Evolutionary conservation across 2,113 vertebrate genomes (phyloP), one percentile per base, ranked within the genome.

Genomic region (Lophura nycthemera): DNA sequence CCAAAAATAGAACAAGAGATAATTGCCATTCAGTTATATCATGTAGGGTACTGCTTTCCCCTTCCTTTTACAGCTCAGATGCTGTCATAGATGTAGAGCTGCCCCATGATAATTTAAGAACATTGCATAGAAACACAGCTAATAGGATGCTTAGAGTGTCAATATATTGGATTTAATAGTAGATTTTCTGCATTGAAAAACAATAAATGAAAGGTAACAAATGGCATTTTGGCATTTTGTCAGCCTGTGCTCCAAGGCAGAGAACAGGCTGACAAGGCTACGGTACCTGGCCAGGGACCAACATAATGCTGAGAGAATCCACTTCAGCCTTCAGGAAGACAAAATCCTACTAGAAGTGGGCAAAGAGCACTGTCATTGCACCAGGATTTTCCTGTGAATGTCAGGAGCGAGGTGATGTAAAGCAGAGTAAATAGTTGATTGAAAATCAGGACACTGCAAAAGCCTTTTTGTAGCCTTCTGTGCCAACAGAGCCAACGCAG

Each of bases 281-380:
- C 0, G 0, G 30, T 22, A 18, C 48, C 54, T 5, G 36, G 61
- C 38, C 61, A 64, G 61, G 38, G 27, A 54, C 15, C 52, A 54
- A 34, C 11, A 5, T 16, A 18, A 32, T 10, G 21, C 34, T 77
- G 48, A 25, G 64, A 47, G 42, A 66, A 71, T 6, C 47, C 67
- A 40, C 77, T 86, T 54, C 50, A 34, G 76, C 47, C 20, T 45
- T 67, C 65, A 45, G 20, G 47, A 50, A 36, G 43, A 70, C 65
- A 80, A 7, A 47, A 69, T 7, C 56, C 14, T 3, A 10, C 2
- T 17, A 10, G 14, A 38, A 42, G 54, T 12, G 38, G 59, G 79
- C 57, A 63, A 24, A 30, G 52, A 2, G 2, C 3, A 1, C 7
- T 32, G 57, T n/a, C 42, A 57, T 3, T 24, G 78, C 2, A 0